Conservation (phyloP, 2,113 vertebrate species). For the Myiozetetes cayanensis region DNA sequence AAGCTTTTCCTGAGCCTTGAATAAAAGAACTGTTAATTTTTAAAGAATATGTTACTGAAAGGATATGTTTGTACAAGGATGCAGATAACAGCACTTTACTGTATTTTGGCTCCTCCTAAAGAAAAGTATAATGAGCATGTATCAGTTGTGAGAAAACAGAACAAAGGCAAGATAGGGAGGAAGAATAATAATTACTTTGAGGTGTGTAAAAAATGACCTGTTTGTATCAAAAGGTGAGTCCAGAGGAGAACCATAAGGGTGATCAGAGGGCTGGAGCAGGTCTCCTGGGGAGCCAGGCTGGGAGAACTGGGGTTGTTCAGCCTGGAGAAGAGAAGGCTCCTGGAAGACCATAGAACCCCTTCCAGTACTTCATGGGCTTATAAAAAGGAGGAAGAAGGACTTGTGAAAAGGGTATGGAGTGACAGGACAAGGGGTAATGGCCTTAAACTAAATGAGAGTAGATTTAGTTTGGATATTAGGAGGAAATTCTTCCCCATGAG, state of each 20-base stretch:
- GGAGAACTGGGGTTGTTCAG: not conserved
- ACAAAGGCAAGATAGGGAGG: not conserved
- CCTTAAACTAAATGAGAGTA: accelerated
- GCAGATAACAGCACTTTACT: not conserved
- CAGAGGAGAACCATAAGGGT: not conserved
- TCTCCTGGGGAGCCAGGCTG: not conserved
- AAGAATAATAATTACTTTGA: not conserved
- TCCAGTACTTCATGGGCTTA: not conserved
- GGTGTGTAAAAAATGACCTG: not conserved
- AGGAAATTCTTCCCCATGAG: not conserved
- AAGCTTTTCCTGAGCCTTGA: not conserved
- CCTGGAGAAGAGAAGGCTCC: not conserved
- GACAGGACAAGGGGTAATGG: not conserved
- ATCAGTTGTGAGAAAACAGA: not conserved
- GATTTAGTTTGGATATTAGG: accelerated
- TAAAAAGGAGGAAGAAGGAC: not conserved
- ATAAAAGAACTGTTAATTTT: not conserved
- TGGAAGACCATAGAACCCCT: not conserved
- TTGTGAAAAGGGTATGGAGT: accelerated
- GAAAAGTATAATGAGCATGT: not conserved
- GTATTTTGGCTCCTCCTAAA: not conserved
- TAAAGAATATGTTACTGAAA: not conserved
- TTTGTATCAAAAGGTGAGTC: not conserved
- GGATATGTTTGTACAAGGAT: not conserved
- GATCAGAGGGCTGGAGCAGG: not conserved